Evolutionary conservation across 2,797 vertebrate species (phyloP).

Genomic region (Melopsittacus undulatus): DNA sequence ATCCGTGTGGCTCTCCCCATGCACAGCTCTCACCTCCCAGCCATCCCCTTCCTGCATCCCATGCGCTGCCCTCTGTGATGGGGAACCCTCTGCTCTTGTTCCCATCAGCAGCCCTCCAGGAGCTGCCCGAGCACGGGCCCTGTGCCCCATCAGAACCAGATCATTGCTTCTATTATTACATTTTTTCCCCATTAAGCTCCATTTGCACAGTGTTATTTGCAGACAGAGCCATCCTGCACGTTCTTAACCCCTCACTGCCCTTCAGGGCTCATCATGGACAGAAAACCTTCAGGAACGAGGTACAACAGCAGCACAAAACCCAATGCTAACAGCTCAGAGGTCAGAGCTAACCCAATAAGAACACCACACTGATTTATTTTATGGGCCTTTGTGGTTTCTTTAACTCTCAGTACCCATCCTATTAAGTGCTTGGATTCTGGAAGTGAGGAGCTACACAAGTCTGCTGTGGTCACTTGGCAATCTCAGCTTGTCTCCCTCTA

Average conservation of each 20-base stretch:
- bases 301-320: conserved; percentile 27
- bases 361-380: conserved; percentile 39
- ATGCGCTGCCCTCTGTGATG: fast-evolving
- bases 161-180: neutral
- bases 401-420: neutral
- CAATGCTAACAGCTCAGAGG: conserved; percentile 29
- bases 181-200: conserved; percentile 33
- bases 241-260: neutral
- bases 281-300: conserved; percentile 52
- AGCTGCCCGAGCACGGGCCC: neutral
- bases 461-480: conserved; percentile 41
- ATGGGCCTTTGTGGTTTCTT: conserved; percentile 48
- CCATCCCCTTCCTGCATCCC: neutral
- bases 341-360: conserved; percentile 47
- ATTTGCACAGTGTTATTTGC: conserved; percentile 30
- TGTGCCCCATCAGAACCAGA: conserved; percentile 16
- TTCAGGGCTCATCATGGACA: conserved; percentile 20
- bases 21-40: fast-evolving
- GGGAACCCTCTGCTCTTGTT: neutral
- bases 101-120: neutral
- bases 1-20: neutral
- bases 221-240: neutral
- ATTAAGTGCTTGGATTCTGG: conserved; percentile 37
- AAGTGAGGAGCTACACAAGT: conserved; percentile 43
- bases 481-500: conserved; percentile 3